Evolutionary conservation across 37 sponge, comb jelly and placozoan genomes (phyloP), one percentile per base, ranked within the genome.

Genomic region (Haliclona indistincta): DNA sequence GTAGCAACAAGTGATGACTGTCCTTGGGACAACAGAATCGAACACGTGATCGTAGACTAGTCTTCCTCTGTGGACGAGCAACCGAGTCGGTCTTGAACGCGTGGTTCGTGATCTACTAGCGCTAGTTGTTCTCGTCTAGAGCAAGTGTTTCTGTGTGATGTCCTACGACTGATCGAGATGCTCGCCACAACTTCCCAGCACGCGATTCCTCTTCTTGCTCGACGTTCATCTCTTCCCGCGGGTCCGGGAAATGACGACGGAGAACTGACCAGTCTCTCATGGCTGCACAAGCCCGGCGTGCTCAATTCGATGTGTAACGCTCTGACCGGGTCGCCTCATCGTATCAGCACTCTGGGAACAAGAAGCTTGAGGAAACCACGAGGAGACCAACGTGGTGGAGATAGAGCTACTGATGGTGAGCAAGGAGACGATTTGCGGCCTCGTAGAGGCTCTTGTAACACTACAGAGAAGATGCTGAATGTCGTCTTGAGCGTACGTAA

Each of bases 261-360:
- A 15, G 89, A 89, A 3, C 75, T 89, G n/a, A 89, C 89, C 29
- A 83, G 72, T 42, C 76, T 89, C 0, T 66, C 39, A 30, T 89
- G 89, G 89, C 76, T 89, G 3, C 82, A 89, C 52, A 89, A 89
- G 33, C 89, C 89, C 35, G 80, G 81, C 20, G 89, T 89, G 0
- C 65, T 89, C 28, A 82, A 60, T 32, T 55, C 79, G 29, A 78
- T 89, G 75, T 89, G 84, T 60, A 77, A 79, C 2, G 79, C 89
- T 19, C 56, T 89, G 43, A 71, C 83, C 1, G 78, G 80, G 23
- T 67, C 71, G 10, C 80, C 75, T 33, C 61, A 76, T 17, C 23
- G 64, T 5, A 25, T 54, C 17, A 56, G 56, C 65, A 63, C 26
- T n/a, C 25, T 44, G 25, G 67, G 77, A 20, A 54, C 20, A 26